These are phyloP conservation scores for Eilema sororculum DNA, from an alignment of 2,888 invertebrate species.

Conservation along the genomic window DNA sequence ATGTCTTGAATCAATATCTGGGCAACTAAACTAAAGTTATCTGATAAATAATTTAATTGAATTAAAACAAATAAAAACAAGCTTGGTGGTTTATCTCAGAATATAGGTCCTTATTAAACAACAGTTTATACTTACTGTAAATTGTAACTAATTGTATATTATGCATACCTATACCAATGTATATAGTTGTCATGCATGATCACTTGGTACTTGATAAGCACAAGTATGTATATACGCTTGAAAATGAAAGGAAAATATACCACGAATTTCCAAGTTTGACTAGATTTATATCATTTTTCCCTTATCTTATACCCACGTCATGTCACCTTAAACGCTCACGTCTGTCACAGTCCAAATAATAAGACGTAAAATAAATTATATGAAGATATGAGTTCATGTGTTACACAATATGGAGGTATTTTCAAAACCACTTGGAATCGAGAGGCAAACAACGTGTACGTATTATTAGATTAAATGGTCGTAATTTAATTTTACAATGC, in stretches of 20 bases:
- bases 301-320: neutral
- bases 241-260: neutral
- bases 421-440: conserved; percentile 16
- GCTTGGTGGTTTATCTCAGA: neutral
- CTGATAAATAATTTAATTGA: too few species aligned
- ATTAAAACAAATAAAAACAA: neutral
- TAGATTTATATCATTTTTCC: conserved; percentile 4
- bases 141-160: too few species aligned
- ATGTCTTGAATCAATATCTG: neutral
- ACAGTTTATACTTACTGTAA: too few species aligned
- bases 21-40: neutral
- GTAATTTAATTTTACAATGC: conserved; percentile 64
- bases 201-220: neutral
- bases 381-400: conserved; percentile 3
- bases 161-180: neutral
- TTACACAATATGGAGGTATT: conserved; percentile 15
- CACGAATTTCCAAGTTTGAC: conserved; percentile 2
- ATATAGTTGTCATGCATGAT: neutral
- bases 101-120: neutral
- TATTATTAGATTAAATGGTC: conserved; percentile 55
- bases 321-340: conserved; percentile 2
- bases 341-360: neutral
- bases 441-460: conserved; percentile 28
- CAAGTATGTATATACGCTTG: too few species aligned
- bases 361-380: conserved; percentile 7